Percentiles rank a stretch among this genome's conserved stretches.
Evolutionary conservation across 2,113 vertebrate genomes (phyloP).

Genomic region (Trematomus loennbergii): DNA sequence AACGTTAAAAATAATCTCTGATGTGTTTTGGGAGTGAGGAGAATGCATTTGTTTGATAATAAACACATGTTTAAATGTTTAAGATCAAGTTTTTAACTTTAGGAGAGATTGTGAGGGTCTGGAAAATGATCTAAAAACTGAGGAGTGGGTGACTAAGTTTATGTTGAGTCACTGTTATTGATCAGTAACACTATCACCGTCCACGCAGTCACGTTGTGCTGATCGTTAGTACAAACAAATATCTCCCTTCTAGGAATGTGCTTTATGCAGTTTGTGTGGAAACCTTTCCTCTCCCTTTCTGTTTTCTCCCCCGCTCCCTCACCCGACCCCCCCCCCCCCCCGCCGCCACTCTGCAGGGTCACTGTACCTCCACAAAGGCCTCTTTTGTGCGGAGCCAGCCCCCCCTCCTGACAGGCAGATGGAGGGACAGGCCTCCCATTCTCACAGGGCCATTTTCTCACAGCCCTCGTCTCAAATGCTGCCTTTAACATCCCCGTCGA

Average conservation of each 20-base stretch:
- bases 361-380: conserved; percentile 77
- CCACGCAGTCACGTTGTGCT: not conserved
- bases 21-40: not conserved
- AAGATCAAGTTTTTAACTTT: not conserved
- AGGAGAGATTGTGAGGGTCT: not conserved
- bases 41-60: not conserved
- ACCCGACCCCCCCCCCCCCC: not conserved
- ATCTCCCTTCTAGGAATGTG: not conserved
- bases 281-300: conserved; percentile 8
- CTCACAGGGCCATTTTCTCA: conserved; percentile 78
- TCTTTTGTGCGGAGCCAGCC: conserved; percentile 68
- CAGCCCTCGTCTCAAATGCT: conserved; percentile 59
- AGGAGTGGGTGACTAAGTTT: not conserved
- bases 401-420: conserved; percentile 71
- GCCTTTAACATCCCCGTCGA: conserved; percentile 34
- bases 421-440: conserved; percentile 67
- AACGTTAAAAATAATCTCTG: too few relatives aligned
- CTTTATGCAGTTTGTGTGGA: not conserved
- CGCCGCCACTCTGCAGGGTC: conserved; percentile 4
- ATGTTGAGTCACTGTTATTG: conserved; percentile 5
- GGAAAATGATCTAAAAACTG: not conserved
- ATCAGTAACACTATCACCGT: not conserved
- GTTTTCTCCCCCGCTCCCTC: not conserved
- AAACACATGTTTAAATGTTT: not conserved
- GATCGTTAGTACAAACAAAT: not conserved